phyloP scores from a whole-genome alignment of 2,113 vertebrate genomes.

The Panthera leo region DNA sequence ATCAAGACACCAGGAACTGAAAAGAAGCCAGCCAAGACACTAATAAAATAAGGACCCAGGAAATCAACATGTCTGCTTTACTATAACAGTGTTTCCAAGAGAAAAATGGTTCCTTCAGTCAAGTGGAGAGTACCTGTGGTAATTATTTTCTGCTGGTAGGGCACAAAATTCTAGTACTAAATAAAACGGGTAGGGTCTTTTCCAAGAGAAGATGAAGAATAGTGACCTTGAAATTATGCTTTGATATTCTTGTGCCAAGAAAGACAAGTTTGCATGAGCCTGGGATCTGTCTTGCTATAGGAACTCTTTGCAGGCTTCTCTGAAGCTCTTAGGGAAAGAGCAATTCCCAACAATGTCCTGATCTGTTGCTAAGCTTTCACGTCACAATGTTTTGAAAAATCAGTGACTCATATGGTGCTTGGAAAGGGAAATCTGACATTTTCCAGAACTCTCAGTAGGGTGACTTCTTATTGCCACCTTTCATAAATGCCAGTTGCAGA shows the following conservation, averaged over 20 bases:
- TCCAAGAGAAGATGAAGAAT: neutral
- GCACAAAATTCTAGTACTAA: conserved; percentile 20
- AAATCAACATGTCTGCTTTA: neutral
- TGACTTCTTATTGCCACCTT: conserved; percentile 55
- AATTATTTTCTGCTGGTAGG: neutral
- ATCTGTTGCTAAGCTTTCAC: conserved; percentile 38
- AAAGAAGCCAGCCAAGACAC: neutral
- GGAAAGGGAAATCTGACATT: conserved; percentile 70
- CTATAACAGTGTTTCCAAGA: neutral
- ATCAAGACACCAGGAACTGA: neutral
- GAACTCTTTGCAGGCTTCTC: neutral
- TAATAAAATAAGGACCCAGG: neutral
- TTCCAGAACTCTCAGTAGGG: conserved; percentile 65
- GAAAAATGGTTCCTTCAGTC: neutral
- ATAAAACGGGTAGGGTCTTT: neutral
- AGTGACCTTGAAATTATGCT: neutral
- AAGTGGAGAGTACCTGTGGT: neutral
- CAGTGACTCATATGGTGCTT: conserved; percentile 58
- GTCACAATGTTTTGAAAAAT: conserved; percentile 61
- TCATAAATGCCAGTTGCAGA: conserved; percentile 10
- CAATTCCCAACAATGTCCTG: neutral
- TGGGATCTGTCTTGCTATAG: neutral
- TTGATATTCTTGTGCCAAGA: neutral
- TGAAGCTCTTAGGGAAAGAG: conserved; percentile 1
- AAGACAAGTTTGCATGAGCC: neutral